These are phyloP conservation scores for Chaetura pelagica DNA, from an alignment of 2,113 vertebrate species.

Conservation along the genomic window DNA sequence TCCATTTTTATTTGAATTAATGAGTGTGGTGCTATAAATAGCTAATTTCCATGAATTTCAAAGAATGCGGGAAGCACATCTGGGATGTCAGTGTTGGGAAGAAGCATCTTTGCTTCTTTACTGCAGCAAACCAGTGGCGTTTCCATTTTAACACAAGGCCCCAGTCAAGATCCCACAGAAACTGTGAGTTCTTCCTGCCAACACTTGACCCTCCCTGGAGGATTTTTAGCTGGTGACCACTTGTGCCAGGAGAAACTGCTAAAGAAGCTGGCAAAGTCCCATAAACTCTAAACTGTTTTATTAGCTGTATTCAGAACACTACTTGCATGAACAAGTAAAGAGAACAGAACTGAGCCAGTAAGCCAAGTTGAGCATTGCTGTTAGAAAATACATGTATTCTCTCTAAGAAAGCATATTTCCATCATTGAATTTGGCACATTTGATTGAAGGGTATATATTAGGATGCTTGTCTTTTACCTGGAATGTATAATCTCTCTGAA, in stretches of 20 bases:
- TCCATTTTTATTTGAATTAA: slow-evolving; percentile 32
- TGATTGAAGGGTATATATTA: neutral
- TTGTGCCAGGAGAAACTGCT: neutral
- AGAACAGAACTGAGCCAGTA: neutral
- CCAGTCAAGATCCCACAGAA: neutral
- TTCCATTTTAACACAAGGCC: neutral
- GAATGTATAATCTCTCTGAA: neutral
- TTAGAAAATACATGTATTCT: neutral
- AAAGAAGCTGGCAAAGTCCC: neutral
- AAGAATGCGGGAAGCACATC: slow-evolving; percentile 5
- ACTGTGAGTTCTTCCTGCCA: neutral
- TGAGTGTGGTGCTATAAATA: slow-evolving; percentile 21
- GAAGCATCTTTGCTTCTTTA: neutral
- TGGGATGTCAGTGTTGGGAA: neutral
- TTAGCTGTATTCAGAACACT: neutral
- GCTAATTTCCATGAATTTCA: slow-evolving; percentile 34
- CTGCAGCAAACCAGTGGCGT: neutral
- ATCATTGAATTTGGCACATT: neutral
- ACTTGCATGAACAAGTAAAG: neutral
- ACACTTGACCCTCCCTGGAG: neutral
- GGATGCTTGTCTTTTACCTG: neutral
- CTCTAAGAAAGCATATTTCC: neutral
- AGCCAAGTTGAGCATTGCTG: neutral
- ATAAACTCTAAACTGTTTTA: neutral
- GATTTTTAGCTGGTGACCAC: neutral